Conservation (phyloP, 2,888 invertebrate species). For the Drosophila recens region DNA sequence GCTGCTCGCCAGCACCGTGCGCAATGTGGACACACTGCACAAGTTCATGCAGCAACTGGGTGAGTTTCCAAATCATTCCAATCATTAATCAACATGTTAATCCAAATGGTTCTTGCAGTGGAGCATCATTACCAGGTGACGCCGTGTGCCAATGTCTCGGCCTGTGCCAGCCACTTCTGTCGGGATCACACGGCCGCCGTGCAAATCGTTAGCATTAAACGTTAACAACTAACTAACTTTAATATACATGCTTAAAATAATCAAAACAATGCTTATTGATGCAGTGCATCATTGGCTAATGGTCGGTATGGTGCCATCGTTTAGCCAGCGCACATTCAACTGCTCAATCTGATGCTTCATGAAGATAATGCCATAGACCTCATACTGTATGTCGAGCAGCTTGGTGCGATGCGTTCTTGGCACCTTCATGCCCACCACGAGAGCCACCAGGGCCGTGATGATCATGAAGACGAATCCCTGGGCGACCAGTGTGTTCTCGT, state of each 20-base stretch:
- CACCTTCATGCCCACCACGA: slow-evolving; percentile 82
- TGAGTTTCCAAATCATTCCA: slow-evolving; percentile 73
- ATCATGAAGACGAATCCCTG: slow-evolving; percentile 82
- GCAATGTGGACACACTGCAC: slow-evolving; percentile 88
- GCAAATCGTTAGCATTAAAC: slow-evolving; percentile 65
- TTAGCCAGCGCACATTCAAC: slow-evolving; percentile 81
- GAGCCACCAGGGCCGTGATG: slow-evolving; percentile 76
- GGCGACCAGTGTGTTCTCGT: slow-evolving; percentile 80
- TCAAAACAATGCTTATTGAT: not conserved
- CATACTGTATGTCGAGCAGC: slow-evolving; percentile 82
- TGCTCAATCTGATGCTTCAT: slow-evolving; percentile 84
- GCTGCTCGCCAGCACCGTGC: slow-evolving; percentile 87
- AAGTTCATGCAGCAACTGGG: slow-evolving; percentile 87
- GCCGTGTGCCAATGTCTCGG: slow-evolving; percentile 68
- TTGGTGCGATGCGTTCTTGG: slow-evolving; percentile 80
- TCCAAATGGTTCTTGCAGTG: slow-evolving; percentile 31
- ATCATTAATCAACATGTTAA: not conserved
- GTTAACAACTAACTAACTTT: slow-evolving; percentile 37
- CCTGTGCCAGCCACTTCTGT: slow-evolving; percentile 64
- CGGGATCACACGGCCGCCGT: slow-evolving; percentile 70
- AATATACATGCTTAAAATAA: slow-evolving; percentile 25
- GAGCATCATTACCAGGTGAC: slow-evolving; percentile 54
- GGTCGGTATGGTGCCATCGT: slow-evolving; percentile 83
- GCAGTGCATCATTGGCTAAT: slow-evolving; percentile 54
- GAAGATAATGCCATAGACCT: slow-evolving; percentile 82